A percentile compares a stretch with the other conserved stretches of the same genome.
phyloP scores from a whole-genome alignment of 2,113 vertebrate genomes.

The Platysteira castanea region DNA sequence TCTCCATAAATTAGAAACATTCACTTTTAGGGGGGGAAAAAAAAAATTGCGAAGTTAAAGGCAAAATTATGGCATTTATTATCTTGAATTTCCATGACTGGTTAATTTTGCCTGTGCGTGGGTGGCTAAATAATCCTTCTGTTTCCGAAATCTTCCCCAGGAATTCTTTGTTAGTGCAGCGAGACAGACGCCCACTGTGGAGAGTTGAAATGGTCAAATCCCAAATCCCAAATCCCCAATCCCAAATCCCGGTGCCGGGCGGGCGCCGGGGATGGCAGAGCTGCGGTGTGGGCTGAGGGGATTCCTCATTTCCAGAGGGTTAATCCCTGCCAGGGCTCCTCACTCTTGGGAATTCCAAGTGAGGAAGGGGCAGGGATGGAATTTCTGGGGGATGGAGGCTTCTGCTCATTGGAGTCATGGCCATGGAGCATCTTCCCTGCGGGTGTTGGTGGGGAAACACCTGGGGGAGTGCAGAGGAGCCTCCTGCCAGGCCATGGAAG shows the following conservation, averaged over 20 bases:
- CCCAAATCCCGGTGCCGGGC: not conserved
- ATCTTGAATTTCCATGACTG: conserved; percentile 54
- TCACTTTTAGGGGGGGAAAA: not conserved
- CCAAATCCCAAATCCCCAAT: not conserved
- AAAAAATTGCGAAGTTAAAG: not conserved
- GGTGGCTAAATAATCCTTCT: conserved; percentile 45
- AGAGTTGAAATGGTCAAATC: conserved; percentile 5
- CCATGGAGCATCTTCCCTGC: fast-evolving
- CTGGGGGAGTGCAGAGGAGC: not conserved
- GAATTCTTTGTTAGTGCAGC: conserved; percentile 11
- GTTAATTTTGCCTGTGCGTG: conserved; percentile 25
- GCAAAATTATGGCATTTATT: conserved; percentile 50
- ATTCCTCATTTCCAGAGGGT: not conserved
- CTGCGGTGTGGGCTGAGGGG: fast-evolving
- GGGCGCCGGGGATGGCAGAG: not conserved
- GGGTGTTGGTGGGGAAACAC: not conserved
- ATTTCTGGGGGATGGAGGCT: not conserved
- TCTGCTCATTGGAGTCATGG: fast-evolving
- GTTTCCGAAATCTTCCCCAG: conserved; percentile 17
- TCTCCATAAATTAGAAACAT: conserved; percentile 42
- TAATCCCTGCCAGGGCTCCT: not conserved
- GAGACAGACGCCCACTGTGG: not conserved
- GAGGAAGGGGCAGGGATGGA: not conserved
- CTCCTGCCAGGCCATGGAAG: not conserved
- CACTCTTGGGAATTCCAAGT: fast-evolving